Base-by-base conservation (phyloP, 2,888 invertebrate species). In the Drosophila testacea region DNA sequence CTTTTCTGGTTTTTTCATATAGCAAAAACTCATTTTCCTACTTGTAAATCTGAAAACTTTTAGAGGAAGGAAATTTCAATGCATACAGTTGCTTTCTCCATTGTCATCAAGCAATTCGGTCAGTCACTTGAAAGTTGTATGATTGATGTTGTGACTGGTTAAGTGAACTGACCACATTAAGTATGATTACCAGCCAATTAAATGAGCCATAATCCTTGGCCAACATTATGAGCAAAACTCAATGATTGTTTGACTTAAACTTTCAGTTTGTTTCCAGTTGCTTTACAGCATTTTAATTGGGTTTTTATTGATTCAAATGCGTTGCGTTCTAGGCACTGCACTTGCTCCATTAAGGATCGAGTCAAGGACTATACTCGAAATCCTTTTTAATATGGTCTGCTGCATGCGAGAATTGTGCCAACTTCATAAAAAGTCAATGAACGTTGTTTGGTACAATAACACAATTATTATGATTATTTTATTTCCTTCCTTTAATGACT, bases 361-460 rank as follows among this genome's bases (percentile, higher is more conserved):
- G 44, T 71, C 62, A 67, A 60, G 73, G 57, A 39, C 46, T 10
- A 10, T 38, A 27, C 67, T 69, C 47, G 50, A 9, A 28, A 34
- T 51, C 13, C 62, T 50, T 28, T 28, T 59, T 48, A 79, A 22
- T 64, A 63, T 51, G 75, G 79, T 78, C 79, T 78, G 56, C 79
- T 42, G 75, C 64, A 75, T 55, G 39, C 55, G 27, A 52, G 51
- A 78, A 79, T 27, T 68, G 55, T 75, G 65, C 71, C 71, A 78
- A 67, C 69, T 77, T 51, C 11, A 48, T 36, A 46, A 44, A 4
- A 67, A 78, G 79, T 78, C 77, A 77, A 77, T 63, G 79, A 61
- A 75, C 79, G 51, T 42, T 68, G 56, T 61, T 77, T 77, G 77
- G 78, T 77, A 68, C 67, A 77, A 71, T 77, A 75, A 77, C 77